phyloP scores from a whole-genome alignment of 2,888 invertebrate genomes.

The Aricia artaxerxes region DNA sequence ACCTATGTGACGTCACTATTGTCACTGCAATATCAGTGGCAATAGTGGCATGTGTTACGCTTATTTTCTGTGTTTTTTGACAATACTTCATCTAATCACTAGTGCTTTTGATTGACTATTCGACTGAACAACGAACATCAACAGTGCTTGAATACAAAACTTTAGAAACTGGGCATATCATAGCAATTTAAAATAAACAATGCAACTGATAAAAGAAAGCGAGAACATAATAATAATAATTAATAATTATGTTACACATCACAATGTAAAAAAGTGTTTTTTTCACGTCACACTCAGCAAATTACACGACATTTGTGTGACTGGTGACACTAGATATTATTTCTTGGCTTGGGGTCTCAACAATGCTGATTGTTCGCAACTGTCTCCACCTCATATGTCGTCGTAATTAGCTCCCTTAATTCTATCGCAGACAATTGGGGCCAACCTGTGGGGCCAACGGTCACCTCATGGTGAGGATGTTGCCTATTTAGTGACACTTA shows the following conservation, averaged over 20 bases:
- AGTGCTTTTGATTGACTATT: too few relatives aligned
- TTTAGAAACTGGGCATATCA: too few relatives aligned
- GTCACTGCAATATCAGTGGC: too few relatives aligned
- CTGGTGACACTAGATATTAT: slow-evolving; percentile 3
- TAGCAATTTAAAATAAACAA: too few relatives aligned
- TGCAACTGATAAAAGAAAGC: not conserved
- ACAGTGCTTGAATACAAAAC: too few relatives aligned
- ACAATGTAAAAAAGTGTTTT: not conserved
- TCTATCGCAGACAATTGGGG: slow-evolving; percentile 3
- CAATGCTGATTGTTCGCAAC: slow-evolving; percentile 19
- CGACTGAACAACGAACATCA: too few relatives aligned
- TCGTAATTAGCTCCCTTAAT: slow-evolving; percentile 6
- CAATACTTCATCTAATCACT: too few relatives aligned
- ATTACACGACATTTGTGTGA: slow-evolving; percentile 20
- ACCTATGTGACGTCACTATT: too few relatives aligned
- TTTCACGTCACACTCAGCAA: not conserved
- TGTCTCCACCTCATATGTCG: slow-evolving; percentile 15
- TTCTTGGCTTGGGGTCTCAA: not conserved
- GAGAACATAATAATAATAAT: not conserved
- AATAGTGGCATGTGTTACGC: too few relatives aligned
- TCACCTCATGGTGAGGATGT: slow-evolving; percentile 1
- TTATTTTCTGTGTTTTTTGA: too few relatives aligned
- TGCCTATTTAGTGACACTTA: not conserved
- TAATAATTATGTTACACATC: too few relatives aligned
- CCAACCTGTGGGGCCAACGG: not conserved